Conservation (phyloP, 1,140 invertebrate genomes). For the Neodiprion lecontei region DNA sequence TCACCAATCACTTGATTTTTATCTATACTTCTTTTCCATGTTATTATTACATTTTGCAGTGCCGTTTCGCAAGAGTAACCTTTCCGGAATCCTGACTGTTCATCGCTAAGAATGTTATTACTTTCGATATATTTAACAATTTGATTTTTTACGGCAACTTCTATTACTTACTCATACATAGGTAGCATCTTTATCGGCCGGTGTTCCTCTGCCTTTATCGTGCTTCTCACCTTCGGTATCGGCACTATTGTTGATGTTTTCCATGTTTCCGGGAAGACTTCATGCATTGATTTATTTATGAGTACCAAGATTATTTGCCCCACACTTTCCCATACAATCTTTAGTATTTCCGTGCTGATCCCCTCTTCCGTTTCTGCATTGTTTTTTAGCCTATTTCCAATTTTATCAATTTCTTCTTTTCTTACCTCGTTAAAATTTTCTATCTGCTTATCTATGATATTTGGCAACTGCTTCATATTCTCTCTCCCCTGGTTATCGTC, state of each 20-base stretch:
- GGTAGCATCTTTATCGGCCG: slow-evolving; percentile 22
- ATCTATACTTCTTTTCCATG: slow-evolving; percentile 25
- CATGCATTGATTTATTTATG: slow-evolving; percentile 8
- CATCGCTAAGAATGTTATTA: slow-evolving; percentile 23
- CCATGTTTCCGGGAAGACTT: slow-evolving; percentile 12
- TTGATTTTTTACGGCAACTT: slow-evolving; percentile 15
- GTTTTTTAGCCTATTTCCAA: neutral
- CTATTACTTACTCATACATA: slow-evolving; percentile 17
- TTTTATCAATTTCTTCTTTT: slow-evolving; percentile 2
- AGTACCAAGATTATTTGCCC: neutral
- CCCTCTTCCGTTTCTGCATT: neutral
- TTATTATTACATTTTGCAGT: slow-evolving; percentile 22
- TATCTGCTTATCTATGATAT: neutral
- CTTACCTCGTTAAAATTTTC: neutral
- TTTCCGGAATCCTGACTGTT: slow-evolving; percentile 29
- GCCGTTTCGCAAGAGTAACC: slow-evolving; percentile 26
- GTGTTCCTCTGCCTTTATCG: slow-evolving; percentile 15
- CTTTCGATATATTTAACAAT: slow-evolving; percentile 22
- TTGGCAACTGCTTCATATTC: neutral
- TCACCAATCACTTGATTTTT: slow-evolving; percentile 15
- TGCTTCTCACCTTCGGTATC: slow-evolving; percentile 21
- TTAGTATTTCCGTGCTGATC: neutral
- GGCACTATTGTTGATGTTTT: slow-evolving; percentile 19
- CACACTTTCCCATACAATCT: neutral
- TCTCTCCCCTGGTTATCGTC: neutral